Conservation (phyloP, 2,113 vertebrate species). For the Dasypus novemcinctus region DNA sequence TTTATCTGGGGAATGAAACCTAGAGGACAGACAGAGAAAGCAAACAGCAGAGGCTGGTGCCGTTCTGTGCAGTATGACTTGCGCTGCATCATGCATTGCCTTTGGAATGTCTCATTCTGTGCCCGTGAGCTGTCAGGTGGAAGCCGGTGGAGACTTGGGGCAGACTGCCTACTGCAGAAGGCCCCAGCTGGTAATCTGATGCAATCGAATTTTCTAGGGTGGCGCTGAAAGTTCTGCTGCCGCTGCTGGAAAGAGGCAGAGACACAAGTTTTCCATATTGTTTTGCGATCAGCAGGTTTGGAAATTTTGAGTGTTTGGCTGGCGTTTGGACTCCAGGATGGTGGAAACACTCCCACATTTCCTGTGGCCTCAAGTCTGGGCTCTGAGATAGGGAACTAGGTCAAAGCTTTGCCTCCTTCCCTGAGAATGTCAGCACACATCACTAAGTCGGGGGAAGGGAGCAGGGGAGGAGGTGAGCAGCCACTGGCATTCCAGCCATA, state of each 20-base stretch:
- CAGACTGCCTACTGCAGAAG: background rate
- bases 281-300: constrained; percentile 73
- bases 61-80: accelerated
- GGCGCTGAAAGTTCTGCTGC: background rate
- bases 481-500: background rate
- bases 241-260: background rate
- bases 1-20: background rate
- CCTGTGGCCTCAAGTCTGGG: constrained; percentile 47
- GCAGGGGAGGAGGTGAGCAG: background rate
- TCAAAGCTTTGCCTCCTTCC: background rate
- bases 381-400: constrained; percentile 32
- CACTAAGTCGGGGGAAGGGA: background rate
- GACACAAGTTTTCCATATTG: constrained; percentile 12
- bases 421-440: background rate
- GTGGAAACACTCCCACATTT: constrained; percentile 58
- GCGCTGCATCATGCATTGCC: accelerated
- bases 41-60: accelerated
- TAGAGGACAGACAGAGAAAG: too few species aligned
- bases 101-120: background rate
- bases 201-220: background rate
- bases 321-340: constrained; percentile 3
- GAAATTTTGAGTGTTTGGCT: constrained; percentile 73
- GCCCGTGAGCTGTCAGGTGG: background rate
- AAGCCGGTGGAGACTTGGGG: background rate
- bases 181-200: background rate